Evolutionary conservation across 2,113 vertebrate species (phyloP), one percentile per base, ranked within the genome.

Genomic region (Cyprichromis sp.): DNA sequence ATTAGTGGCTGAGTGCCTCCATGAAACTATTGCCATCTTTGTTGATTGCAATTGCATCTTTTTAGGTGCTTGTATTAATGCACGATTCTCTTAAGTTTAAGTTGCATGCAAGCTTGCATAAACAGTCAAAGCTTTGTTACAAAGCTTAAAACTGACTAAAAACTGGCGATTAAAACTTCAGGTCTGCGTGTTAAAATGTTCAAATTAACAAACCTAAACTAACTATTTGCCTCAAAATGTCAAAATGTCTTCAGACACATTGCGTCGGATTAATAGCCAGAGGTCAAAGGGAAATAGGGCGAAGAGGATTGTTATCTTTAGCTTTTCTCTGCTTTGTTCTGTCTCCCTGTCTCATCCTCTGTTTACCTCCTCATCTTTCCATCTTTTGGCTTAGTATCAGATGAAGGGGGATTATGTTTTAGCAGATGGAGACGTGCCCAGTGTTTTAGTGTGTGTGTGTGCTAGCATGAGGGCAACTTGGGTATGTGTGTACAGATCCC

Each of bases 301-400:
- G 78, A 80, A 89, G 66, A 86, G 17, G 73, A 55, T 45, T 47
- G 34, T 76, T 82, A 76, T 61, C 7, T 54, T 66, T 36, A 29
- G 40, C 42, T 47, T 66, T 59, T 36, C 38, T 86, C 53, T 78
- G 13, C 40, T 81, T 45, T 6, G 36, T 85, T 66, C 13, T 57
- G 66, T 12, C 40, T 81, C 13, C 5, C 7, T 10, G 13, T 42
- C 81, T 88, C 68, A 84, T 61, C 50, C 63, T 16, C 34, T 66
- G 34, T 57, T 36, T 68, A 83, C 82, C 34, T 83, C 82, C 71
- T 86, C 87, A 87, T 89, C 91, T 83, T 42, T 83, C 71, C 83
- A 91, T 88, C 85, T 34, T 53, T 63, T 76, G 88, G 80, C 31
- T 91, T 91, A 90, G 85, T 88, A 82, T 92, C 88, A 92, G 86